These are phyloP conservation scores for Polymixis flavicincta DNA, from an alignment of 2,888 invertebrate genomes.

Conservation along the genomic window DNA sequence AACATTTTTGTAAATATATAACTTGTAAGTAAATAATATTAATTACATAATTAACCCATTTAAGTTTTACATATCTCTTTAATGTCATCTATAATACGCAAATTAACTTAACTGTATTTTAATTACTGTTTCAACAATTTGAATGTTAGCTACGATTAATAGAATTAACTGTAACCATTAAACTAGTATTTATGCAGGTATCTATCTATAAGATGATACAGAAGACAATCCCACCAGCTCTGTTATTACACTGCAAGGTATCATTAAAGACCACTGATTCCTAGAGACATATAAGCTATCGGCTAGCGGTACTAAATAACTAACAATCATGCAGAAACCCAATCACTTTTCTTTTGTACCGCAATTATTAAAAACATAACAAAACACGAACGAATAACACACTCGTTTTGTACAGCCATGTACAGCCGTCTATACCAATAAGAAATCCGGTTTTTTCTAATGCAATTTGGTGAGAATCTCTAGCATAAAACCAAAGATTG, in stretches of 20 bases:
- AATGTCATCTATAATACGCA: background rate
- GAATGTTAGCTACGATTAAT: background rate
- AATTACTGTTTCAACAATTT: conserved; percentile 23
- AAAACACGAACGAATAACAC: background rate
- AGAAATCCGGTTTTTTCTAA: conserved; percentile 56
- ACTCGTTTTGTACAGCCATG: conserved; percentile 14
- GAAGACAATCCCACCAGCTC: conserved; percentile 7
- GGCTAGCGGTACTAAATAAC: conserved; percentile 50
- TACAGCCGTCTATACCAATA: conserved; percentile 27
- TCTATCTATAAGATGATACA: conserved; percentile 16
- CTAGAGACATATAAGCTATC: conserved; percentile 29
- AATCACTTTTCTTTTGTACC: conserved; percentile 19
- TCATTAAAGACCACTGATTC: conserved; percentile 38
- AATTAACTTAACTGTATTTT: conserved; percentile 27
- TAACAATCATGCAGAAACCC: conserved; percentile 16
- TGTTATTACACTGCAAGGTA: conserved; percentile 41
- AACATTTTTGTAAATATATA: background rate
- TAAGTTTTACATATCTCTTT: background rate
- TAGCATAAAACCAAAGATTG: conserved; percentile 43
- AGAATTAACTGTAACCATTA: conserved; percentile 15
- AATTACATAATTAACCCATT: background rate
- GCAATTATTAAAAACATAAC: conserved; percentile 7
- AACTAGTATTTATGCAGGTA: background rate
- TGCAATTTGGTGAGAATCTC: conserved; percentile 52
- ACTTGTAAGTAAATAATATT: background rate